Evolutionary conservation across 2,888 invertebrate genomes (phyloP).

Genomic region (Bimastos eiseni): DNA sequence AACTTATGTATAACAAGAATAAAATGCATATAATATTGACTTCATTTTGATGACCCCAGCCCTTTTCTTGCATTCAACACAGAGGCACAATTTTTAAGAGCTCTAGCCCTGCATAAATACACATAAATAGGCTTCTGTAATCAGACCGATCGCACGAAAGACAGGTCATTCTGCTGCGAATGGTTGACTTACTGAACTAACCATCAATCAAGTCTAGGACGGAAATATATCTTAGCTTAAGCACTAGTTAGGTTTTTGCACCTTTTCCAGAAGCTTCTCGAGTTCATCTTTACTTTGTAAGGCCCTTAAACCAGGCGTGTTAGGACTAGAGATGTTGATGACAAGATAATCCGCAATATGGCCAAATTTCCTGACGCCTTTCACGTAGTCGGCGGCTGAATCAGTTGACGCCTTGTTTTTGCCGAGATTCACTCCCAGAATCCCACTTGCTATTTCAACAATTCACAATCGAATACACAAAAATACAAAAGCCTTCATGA

Average conservation of each 20-base stretch:
- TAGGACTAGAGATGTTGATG: constrained; percentile 94
- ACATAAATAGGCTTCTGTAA: not conserved
- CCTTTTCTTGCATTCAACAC: no score
- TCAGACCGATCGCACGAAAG: not conserved
- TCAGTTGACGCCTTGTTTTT: constrained; percentile 85
- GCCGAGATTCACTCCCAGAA: constrained; percentile 91
- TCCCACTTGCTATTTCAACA: constrained; percentile 43
- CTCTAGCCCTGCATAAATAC: not conserved
- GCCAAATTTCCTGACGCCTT: constrained; percentile 81
- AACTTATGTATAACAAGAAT: no score
- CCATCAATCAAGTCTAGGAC: no score
- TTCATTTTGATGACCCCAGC: no score
- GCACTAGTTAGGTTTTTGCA: constrained; percentile 34
- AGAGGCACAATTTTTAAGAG: not conserved
- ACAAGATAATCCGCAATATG: constrained; percentile 83
- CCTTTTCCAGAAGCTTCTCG: constrained; percentile 69
- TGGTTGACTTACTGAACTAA: not conserved
- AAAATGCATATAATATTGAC: no score
- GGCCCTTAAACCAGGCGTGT: constrained; percentile 85
- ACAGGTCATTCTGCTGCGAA: not conserved
- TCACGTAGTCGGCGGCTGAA: constrained; percentile 79
- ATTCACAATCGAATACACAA: not conserved
- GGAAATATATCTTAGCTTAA: not conserved
- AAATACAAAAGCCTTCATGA: not conserved
- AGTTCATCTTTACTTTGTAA: constrained; percentile 80